phyloP scores from a whole-genome alignment of 2,797 vertebrate species.

The Pyrocephalus nanus region DNA sequence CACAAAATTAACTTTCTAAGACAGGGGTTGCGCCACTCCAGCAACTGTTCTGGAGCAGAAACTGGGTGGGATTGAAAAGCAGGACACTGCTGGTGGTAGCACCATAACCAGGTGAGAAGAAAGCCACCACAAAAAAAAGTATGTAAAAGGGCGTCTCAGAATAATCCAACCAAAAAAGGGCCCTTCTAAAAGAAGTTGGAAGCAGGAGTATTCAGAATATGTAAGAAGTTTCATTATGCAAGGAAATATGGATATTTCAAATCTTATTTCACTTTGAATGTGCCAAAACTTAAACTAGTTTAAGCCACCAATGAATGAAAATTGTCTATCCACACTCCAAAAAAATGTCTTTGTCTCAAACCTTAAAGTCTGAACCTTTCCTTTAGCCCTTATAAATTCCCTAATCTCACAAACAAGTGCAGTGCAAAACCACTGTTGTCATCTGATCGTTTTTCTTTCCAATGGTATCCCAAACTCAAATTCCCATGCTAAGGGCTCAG shows the following conservation, averaged over 20 bases:
- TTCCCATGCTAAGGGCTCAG: not conserved
- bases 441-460: not conserved
- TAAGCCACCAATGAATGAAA: not conserved
- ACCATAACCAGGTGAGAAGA: not conserved
- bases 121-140: not conserved
- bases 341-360: not conserved
- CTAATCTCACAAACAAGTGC: not conserved
- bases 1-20: not conserved
- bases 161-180: not conserved
- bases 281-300: not conserved
- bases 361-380: not conserved
- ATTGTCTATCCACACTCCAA: not conserved
- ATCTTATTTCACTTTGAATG: not conserved
- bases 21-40: not conserved
- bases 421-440: not conserved
- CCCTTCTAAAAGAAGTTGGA: not conserved
- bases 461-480: not conserved
- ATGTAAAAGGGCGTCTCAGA: not conserved
- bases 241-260: not conserved
- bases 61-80: not conserved
- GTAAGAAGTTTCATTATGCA: not conserved
- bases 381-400: not conserved
- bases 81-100: not conserved
- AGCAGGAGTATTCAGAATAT: not conserved
- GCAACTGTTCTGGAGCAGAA: not conserved